A percentile compares a stretch with the other conserved stretches of the same genome.
phyloP scores from a whole-genome alignment of 1,140 invertebrate genomes.

The Leptoteleia sp. region DNA sequence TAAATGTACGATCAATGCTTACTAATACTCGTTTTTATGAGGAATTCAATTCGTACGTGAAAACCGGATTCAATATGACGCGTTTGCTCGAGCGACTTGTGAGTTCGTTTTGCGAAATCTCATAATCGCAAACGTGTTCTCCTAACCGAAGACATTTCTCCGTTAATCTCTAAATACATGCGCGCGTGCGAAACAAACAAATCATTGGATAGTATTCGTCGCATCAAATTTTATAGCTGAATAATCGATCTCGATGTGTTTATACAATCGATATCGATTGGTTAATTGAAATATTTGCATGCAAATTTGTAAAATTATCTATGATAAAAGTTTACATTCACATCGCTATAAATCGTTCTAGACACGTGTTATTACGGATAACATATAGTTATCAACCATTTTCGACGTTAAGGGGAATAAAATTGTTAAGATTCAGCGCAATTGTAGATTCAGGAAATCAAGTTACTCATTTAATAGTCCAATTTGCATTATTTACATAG shows the following conservation, averaged over 20 bases:
- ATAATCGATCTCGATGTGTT: too few relatives aligned
- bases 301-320: constrained; percentile 28
- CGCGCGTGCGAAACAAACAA: not conserved
- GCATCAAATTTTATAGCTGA: constrained; percentile 28
- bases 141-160: constrained; percentile 18
- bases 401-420: too few relatives aligned
- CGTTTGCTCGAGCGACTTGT: constrained; percentile 1
- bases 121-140: constrained; percentile 4
- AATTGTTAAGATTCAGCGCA: too few relatives aligned
- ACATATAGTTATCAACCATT: too few relatives aligned
- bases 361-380: too few relatives aligned
- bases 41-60: constrained; percentile 19
- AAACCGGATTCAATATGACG: constrained; percentile 19
- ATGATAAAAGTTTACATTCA: constrained; percentile 17
- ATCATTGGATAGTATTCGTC: too few relatives aligned
- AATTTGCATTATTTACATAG: too few relatives aligned
- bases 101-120: constrained; percentile 11
- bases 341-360: too few relatives aligned
- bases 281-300: constrained; percentile 28
- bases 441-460: too few relatives aligned
- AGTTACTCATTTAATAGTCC: too few relatives aligned
- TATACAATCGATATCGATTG: constrained; percentile 6
- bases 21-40: not conserved
- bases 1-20: constrained; percentile 10
- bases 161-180: constrained; percentile 10